phyloP scores from a whole-genome alignment of 2,797 vertebrate species.

The Myripristis murdjan region DNA sequence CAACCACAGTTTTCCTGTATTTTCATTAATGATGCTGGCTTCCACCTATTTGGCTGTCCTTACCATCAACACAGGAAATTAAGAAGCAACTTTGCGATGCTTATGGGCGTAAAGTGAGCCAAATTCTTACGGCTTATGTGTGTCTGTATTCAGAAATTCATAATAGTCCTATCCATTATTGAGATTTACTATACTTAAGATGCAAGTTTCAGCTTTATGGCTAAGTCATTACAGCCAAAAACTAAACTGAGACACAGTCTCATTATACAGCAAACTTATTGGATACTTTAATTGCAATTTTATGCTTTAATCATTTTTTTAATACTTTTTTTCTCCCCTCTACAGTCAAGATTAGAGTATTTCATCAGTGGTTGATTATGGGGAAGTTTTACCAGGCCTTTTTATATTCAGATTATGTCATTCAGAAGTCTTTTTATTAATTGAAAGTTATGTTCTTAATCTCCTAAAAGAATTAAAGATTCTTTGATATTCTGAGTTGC shows the following conservation, averaged over 20 bases:
- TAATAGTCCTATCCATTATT: neutral
- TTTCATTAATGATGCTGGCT: neutral
- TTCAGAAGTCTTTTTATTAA: neutral
- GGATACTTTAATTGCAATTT: too few species aligned
- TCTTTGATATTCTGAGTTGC: slow-evolving; percentile 10
- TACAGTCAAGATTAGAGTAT: too few species aligned
- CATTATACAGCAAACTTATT: neutral
- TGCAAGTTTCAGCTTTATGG: neutral
- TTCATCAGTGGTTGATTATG: neutral
- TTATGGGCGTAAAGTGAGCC: too few species aligned
- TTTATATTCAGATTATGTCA: neutral
- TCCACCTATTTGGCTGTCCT: neutral
- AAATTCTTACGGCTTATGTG: neutral
- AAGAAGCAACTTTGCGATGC: too few species aligned
- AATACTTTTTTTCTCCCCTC: neutral
- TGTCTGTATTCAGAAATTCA: neutral
- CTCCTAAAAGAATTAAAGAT: slow-evolving; percentile 47
- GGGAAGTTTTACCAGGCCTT: too few species aligned
- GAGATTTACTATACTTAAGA: neutral
- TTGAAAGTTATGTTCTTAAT: slow-evolving; percentile 7
- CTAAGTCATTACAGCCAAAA: neutral
- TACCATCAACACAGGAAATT: neutral
- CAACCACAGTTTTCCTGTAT: neutral
- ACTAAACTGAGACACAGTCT: neutral
- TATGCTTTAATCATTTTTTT: too few species aligned